Conservation (phyloP, 2,113 vertebrate species). For the Dicentrarchus labrax region DNA sequence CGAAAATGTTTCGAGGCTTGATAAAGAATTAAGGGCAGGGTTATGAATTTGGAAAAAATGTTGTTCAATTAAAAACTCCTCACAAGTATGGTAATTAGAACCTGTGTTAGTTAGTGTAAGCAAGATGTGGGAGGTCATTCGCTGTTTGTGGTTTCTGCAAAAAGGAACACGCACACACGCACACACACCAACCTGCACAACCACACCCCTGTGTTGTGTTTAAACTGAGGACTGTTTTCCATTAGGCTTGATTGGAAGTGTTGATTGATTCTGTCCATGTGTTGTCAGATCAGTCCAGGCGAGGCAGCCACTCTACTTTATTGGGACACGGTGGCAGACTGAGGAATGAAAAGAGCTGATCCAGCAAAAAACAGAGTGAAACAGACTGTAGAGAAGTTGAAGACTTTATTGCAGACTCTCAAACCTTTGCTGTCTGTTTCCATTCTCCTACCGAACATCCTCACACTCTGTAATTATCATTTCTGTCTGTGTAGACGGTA, state of each 20-base stretch:
- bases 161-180: background rate
- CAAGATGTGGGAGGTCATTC: slow-evolving; percentile 11
- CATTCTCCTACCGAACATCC: background rate
- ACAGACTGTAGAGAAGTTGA: slow-evolving; percentile 7
- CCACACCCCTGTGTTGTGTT: slow-evolving; percentile 30
- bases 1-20: background rate
- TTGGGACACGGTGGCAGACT: slow-evolving; percentile 54
- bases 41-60: slow-evolving; percentile 24
- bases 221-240: slow-evolving; percentile 55
- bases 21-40: background rate
- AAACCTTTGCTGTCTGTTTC: slow-evolving; percentile 18
- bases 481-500: background rate
- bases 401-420: slow-evolving; percentile 9
- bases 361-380: slow-evolving; percentile 35
- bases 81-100: slow-evolving; percentile 29
- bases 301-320: slow-evolving; percentile 69
- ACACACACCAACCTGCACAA: background rate
- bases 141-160: background rate
- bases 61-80: slow-evolving; percentile 27
- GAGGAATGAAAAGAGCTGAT: slow-evolving; percentile 54
- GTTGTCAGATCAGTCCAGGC: slow-evolving; percentile 53
- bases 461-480: background rate
- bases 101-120: slow-evolving; percentile 17
- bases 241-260: slow-evolving; percentile 75
- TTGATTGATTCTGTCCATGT: slow-evolving; percentile 74